These are phyloP conservation scores for Parapsyche elsis DNA, from an alignment of 1,140 invertebrate species.

Conservation along the genomic window DNA sequence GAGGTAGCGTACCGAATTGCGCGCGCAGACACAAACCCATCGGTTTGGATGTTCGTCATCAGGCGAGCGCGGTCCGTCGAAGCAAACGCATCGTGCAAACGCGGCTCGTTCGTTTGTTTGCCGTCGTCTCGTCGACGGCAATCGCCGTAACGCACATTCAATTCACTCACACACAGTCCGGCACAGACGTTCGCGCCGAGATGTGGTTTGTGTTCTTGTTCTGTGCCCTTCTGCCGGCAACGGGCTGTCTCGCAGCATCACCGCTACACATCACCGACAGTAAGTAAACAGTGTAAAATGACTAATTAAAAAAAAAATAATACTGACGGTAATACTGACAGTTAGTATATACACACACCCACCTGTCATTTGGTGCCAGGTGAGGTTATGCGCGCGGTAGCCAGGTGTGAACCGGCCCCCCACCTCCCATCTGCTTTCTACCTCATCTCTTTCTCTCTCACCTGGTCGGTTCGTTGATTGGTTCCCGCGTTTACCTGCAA, in stretches of 20 bases:
- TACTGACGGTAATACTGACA: no score
- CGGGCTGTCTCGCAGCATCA: conserved; percentile 40
- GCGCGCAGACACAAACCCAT: conserved; percentile 1
- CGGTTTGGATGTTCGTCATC: background rate
- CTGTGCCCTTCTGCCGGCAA: conserved; percentile 51
- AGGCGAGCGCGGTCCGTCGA: conserved; percentile 25
- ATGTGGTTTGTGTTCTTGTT: conserved; percentile 54
- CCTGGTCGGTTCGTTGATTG: background rate
- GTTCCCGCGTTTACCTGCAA: no score
- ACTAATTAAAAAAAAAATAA: no score
- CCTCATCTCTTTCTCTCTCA: background rate
- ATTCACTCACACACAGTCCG: background rate
- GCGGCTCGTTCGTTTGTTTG: conserved; percentile 45
- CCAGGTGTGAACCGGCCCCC: background rate
- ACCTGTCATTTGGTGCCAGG: background rate
- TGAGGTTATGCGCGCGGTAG: background rate
- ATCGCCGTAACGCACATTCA: conserved; percentile 18
- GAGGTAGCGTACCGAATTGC: background rate
- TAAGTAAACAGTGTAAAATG: no score
- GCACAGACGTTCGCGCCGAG: conserved; percentile 30
- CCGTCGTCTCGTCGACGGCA: background rate
- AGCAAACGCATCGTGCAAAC: conserved; percentile 12
- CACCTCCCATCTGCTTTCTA: background rate
- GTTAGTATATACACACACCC: no score
- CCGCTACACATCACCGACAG: conserved; percentile 50